Base-by-base conservation (phyloP, 2,797 vertebrate species). In the Sternarchorhynchus goeldii region DNA sequence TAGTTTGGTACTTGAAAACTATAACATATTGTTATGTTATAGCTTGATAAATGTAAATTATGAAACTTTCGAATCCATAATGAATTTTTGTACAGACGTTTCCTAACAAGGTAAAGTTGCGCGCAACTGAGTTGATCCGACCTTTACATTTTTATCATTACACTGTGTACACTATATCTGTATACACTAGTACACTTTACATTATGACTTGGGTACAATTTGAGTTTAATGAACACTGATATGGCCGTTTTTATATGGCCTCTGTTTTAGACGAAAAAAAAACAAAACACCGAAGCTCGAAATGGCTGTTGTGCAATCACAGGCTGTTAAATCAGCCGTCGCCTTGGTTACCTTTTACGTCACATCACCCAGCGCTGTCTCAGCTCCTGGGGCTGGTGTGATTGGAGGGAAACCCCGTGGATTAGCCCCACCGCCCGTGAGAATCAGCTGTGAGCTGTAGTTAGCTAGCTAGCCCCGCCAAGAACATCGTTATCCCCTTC, bases 321-420 rank as follows among this genome's bases (percentile, higher is more conserved):
- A 41, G 64, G 73, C 71, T 72, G 59, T 81, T 67, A 80, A 77
- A 74, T 91, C 91, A 91, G 82, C 82, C 87, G 95, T 96, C 94
- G 91, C 94, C 93, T 84, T 90, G 91, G 95, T 91, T 93, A 93
- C 95, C 82, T 67, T 89, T 96, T 95, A 96, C 96, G 96, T 97
- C 95, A 96, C 67, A 86, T 84, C 87, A 91, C 91, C 91, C 93
- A 90, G 88, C 92, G 87, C 91, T 87, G 92, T 93, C 95, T 95
- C 94, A 95, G 95, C 94, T 93, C 87, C 91, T 90, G 90, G 87
- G 90, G 86, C 93, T 77, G 79, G 90, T 86, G 64, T 94, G 94
- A 96, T 95, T 95, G 94, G 94, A 94, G 94, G 93, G 96, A 98
- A 96, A 95, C 95, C 95, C 96, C 96, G 96, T 96, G 94, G 92